Evolutionary conservation across 2,113 vertebrate species (phyloP), one percentile per base, ranked within the genome.

Genomic region (Syngnathoides biaculeatus): DNA sequence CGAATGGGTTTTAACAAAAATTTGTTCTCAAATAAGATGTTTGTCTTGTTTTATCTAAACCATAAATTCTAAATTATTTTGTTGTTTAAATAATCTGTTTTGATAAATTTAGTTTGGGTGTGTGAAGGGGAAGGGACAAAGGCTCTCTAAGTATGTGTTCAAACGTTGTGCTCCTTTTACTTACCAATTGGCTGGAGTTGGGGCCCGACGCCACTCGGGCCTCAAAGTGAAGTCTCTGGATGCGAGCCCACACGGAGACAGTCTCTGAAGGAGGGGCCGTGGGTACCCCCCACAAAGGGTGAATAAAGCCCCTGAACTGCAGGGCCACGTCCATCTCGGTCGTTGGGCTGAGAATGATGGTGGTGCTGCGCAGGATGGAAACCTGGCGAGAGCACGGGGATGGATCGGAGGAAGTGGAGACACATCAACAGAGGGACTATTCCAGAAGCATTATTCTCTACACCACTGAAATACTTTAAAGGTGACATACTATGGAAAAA

Each of bases 231-330:
- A 97, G 89, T 71, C 95, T 92, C 84, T 95, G 95, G 68, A 95
- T 93, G 50, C 94, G 93, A 68, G 93, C 93, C 94, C 94, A 95
- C 86, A 97, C 92, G 1, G 91, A 87, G 24, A 96, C 92, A 0
- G 89, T 92, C 55, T 95, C 93, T 0, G 82, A 85, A 14, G 87
- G 86, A 64, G 89, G 40, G 62, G 85, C 27, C 1, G 89, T 1
- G 92, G 93, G 92, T 3, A 90, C 88, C 0, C 91, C 93, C 89
- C 93, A 91, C 79, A 97, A 80, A 0, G 95, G 95, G 74, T 96
- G 93, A 77, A 97, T 92, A 80, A 96, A 97, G 20, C 95, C 95
- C 24, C 93, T 93, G 83, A 95, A 96, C 72, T 95, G 94, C 7
- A 96, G 81, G 2, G 94, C 93, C 30, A 95, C 93, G 0, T 95